Percentiles rank a stretch among this genome's conserved stretches.
phyloP scores from a whole-genome alignment of 2,888 invertebrate genomes.

The Trichopria drosophilae region DNA sequence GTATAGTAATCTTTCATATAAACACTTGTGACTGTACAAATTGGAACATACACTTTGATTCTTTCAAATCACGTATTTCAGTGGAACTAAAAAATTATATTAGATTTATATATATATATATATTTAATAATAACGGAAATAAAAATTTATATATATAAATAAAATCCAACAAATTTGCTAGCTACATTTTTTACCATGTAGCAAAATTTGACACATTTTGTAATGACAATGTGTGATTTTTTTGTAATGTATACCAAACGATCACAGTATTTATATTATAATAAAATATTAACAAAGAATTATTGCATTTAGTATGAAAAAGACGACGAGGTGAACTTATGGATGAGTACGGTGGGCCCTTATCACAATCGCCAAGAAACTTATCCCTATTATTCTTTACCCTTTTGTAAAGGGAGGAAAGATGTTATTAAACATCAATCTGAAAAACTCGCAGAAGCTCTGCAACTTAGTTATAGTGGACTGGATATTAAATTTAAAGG shows the following conservation, averaged over 20 bases:
- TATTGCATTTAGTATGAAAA: constrained; percentile 75
- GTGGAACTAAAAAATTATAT: too few relatives aligned
- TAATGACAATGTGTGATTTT: not conserved
- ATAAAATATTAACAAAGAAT: constrained; percentile 22
- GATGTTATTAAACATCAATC: constrained; percentile 94
- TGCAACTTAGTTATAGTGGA: constrained; percentile 96
- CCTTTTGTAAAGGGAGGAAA: constrained; percentile 94
- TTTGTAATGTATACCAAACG: too few relatives aligned
- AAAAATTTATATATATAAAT: too few relatives aligned
- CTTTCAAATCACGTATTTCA: too few relatives aligned
- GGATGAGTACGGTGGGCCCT: constrained; percentile 99
- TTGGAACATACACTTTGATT: too few relatives aligned
- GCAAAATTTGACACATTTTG: not conserved
- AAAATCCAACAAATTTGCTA: not conserved
- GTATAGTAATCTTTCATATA: too few relatives aligned
- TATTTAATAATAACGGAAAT: too few relatives aligned
- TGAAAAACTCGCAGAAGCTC: constrained; percentile 96
- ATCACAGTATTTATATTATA: too few relatives aligned
- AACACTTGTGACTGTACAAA: too few relatives aligned
- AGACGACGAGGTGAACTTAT: constrained; percentile 94
- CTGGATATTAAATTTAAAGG: constrained; percentile 89
- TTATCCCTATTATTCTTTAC: constrained; percentile 95
- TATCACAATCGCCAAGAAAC: constrained; percentile 99
- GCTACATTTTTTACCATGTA: too few relatives aligned
- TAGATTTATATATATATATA: too few relatives aligned